Percentiles rank a stretch among this genome's conserved stretches.
These are phyloP conservation scores for Stichodactyla mertensii DNA, from an alignment of 64 coral and sea anemone species.

Conservation along the genomic window DNA sequence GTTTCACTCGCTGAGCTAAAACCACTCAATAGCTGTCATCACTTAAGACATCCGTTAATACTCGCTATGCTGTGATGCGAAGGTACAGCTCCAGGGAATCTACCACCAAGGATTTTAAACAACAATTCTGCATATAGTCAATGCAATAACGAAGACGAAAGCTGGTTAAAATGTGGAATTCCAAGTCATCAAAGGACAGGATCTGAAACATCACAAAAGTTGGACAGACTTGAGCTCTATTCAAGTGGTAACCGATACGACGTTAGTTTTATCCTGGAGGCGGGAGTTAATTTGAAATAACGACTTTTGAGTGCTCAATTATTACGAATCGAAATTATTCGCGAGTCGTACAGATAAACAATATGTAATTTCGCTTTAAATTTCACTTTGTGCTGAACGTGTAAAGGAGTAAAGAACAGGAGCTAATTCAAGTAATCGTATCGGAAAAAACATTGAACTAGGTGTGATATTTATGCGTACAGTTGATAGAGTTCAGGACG, in stretches of 20 bases:
- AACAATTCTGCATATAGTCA: background rate
- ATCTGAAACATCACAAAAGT: background rate
- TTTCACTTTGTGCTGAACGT: background rate
- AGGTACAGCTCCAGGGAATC: background rate
- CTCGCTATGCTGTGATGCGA: background rate
- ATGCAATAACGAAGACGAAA: background rate
- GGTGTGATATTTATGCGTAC: background rate
- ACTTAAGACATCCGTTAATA: slow-evolving; percentile 1
- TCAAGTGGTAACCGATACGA: background rate
- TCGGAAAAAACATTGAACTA: background rate
- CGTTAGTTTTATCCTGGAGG: background rate
- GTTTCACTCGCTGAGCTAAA: background rate
- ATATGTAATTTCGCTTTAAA: background rate
- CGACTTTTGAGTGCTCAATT: background rate
- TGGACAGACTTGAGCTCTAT: background rate
- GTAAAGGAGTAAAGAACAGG: no score
- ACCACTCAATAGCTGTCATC: background rate
- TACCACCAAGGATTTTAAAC: background rate
- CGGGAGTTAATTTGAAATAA: slow-evolving; percentile 12
- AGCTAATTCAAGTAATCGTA: background rate
- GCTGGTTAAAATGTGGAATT: background rate
- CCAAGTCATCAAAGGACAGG: background rate
- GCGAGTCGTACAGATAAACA: background rate
- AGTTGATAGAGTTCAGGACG: background rate
- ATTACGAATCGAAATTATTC: background rate